A percentile compares a stretch with the other conserved stretches of the same genome.
These are phyloP conservation scores for Gorsachius magnificus DNA, from an alignment of 2,797 vertebrate genomes.

Conservation along the genomic window DNA sequence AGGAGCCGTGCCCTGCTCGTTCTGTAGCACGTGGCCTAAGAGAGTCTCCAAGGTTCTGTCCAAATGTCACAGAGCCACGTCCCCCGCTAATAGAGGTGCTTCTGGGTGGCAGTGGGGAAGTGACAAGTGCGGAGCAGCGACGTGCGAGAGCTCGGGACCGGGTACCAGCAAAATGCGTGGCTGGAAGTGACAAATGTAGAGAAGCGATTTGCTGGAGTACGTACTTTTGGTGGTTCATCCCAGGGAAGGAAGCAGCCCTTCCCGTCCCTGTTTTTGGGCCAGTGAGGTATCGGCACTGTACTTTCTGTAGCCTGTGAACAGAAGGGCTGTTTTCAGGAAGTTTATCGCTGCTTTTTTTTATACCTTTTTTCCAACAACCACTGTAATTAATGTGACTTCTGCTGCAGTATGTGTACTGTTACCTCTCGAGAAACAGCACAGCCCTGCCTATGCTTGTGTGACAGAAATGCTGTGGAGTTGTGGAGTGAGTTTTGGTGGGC, in stretches of 20 bases:
- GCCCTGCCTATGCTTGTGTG: not conserved
- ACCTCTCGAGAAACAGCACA: not conserved
- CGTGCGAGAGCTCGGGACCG: not conserved
- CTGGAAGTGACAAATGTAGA: not conserved
- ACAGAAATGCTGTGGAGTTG: not conserved
- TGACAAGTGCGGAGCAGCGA: not conserved
- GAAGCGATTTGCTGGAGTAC: not conserved
- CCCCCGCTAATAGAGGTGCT: not conserved
- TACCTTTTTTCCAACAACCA: not conserved
- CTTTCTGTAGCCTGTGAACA: not conserved
- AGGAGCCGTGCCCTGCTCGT: not conserved
- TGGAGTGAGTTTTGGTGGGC: not conserved
- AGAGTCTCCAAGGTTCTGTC: not conserved
- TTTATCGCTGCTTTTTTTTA: not conserved
- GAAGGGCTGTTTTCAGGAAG: not conserved
- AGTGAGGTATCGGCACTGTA: not conserved
- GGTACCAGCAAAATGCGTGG: rapidly evolving
- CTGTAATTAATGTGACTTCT: not conserved
- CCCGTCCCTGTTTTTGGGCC: not conserved
- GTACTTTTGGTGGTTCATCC: not conserved
- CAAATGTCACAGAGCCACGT: not conserved
- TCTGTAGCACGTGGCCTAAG: not conserved
- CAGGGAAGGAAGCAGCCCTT: conserved; percentile 15
- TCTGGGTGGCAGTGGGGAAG: not conserved
- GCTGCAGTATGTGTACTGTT: not conserved